Conservation (phyloP, 2,113 vertebrate genomes). For the Rynchops niger region DNA sequence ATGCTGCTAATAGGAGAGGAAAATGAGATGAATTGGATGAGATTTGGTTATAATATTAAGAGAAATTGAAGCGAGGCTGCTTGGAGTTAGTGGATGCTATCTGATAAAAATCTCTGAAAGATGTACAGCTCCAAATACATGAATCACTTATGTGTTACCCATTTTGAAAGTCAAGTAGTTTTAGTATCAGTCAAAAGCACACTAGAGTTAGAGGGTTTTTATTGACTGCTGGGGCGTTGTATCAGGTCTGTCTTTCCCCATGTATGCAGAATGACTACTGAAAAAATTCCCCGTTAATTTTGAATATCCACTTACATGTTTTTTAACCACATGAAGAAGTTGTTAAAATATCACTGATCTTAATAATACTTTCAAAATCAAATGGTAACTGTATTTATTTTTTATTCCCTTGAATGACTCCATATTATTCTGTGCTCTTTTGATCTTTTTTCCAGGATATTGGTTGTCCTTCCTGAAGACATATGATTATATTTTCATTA, state of each 20-base stretch:
- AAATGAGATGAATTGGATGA: neutral
- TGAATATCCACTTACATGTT: neutral
- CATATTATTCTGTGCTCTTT: neutral
- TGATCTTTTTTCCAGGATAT: neutral
- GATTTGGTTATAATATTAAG: neutral
- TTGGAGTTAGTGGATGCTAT: neutral
- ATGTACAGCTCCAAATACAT: neutral
- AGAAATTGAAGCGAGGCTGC: neutral
- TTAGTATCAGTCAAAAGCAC: neutral
- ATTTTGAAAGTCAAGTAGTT: neutral
- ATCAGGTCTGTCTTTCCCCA: neutral
- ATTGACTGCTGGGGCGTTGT: neutral
- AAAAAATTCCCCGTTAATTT: neutral
- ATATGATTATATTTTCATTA: slow-evolving; percentile 18
- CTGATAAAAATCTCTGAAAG: neutral
- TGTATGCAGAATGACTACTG: neutral
- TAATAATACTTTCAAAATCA: neutral
- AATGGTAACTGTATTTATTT: neutral
- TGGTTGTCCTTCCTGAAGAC: neutral
- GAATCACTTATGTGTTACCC: neutral
- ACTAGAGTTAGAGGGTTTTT: neutral
- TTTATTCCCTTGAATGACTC: neutral
- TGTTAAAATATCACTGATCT: neutral
- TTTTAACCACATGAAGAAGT: neutral
- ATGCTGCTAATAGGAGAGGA: neutral